These are phyloP conservation scores for Drosophila nigromelanica DNA, from an alignment of 1,140 invertebrate genomes.

Conservation along the genomic window DNA sequence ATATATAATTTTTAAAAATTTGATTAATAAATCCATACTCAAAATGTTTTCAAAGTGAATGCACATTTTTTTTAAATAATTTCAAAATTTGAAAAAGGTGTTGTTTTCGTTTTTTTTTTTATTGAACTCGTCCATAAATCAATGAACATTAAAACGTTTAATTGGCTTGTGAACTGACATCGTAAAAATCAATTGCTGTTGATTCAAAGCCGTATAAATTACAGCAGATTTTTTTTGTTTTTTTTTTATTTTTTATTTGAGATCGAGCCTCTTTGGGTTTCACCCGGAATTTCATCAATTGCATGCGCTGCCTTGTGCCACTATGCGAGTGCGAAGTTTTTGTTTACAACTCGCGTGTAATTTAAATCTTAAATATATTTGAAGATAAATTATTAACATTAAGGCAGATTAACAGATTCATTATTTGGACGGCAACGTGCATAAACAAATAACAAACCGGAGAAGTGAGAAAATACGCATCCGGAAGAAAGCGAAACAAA, in stretches of 20 bases:
- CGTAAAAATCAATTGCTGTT: conserved; percentile 1
- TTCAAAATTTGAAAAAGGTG: no score
- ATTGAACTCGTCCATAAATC: conserved; percentile 5
- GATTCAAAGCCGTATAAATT: conserved; percentile 14
- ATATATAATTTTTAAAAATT: no score
- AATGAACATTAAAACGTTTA: conserved; percentile 7
- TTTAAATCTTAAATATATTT: conserved; percentile 30
- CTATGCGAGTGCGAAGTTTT: conserved; percentile 38
- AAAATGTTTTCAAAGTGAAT: no score
- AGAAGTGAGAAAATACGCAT: conserved; percentile 23
- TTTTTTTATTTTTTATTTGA: background rate
- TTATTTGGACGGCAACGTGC: conserved; percentile 41
- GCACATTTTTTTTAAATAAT: no score
- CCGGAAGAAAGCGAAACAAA: conserved; percentile 22
- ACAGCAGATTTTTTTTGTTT: background rate
- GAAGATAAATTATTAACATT: conserved; percentile 51
- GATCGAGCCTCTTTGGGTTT: conserved; percentile 21
- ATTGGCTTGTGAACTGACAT: conserved; percentile 14
- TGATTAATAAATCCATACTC: no score
- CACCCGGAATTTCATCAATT: background rate
- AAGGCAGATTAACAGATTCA: conserved; percentile 48
- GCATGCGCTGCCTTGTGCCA: conserved; percentile 10
- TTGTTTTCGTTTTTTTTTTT: background rate
- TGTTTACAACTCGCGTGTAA: conserved; percentile 14
- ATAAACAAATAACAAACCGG: conserved; percentile 29